Evolutionary conservation across 2,113 vertebrate species (phyloP), one percentile per base, ranked within the genome.

Genomic region (Steatornis caripensis): DNA sequence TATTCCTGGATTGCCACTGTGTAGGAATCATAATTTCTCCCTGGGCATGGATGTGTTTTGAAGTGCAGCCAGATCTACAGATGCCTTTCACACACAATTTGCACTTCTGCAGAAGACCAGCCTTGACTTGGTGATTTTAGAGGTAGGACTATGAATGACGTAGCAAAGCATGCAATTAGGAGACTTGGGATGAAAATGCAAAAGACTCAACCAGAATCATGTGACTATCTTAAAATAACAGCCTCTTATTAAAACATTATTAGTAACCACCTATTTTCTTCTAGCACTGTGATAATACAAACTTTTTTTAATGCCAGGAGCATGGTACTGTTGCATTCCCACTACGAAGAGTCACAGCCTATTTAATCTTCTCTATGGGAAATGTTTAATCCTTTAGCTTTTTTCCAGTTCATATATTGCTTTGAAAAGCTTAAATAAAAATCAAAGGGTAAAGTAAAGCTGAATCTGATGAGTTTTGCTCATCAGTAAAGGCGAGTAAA

Each of bases 1-100:
- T 18, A 36, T 2, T 18, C 46, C 18, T 23, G 15, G 0, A 0
- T 3, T 78, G 21, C 30, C 30, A 36, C 5, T 1, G 32, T 5
- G 12, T 10, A 27, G 45, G 74, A 72, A 45, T 57, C 37, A 16
- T 4, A 2, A 16, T 23, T 79, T 68, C 29, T 54, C 36, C n/a
- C 46, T 46, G 48, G 18, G 5, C 2, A 2, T 3, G 41, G 3
- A 2, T 8, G 30, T 43, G 34, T 15, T 87, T 43, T 60, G 39
- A 46, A 29, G 39, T 11, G 39, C 43, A 41, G 58, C 0, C 14
- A 51, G 23, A 43, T 34, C 32, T 45, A 14, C 12, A 54, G 36
- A 2, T 20, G 15, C 43, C 39, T 16, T 22, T 71, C 57, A 22
- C 29, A 36, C 23, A 24, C 20, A 20, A 10, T 6, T 39, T 57